A percentile compares a stretch with the other conserved stretches of the same genome.
These are phyloP conservation scores for Teleopsis dalmanni DNA, from an alignment of 1,140 invertebrate genomes.

Conservation along the genomic window DNA sequence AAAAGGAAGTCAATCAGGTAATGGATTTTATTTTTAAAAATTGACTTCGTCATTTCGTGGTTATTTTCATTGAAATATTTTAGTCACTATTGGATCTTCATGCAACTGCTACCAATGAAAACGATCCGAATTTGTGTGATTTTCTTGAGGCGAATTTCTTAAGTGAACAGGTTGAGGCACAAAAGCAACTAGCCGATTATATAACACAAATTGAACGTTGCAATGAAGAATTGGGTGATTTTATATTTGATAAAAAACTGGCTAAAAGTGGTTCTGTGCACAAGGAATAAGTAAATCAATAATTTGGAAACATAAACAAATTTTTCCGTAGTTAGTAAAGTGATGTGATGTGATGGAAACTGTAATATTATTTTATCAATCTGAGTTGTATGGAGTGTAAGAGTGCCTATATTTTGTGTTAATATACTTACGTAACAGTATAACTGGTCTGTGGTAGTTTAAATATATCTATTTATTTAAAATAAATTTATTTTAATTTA, in stretches of 20 bases:
- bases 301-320: too few species aligned
- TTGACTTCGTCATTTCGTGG: neutral
- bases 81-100: slow-evolving; percentile 63
- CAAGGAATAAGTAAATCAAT: too few species aligned
- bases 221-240: slow-evolving; percentile 65
- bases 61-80: slow-evolving; percentile 17
- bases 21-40: slow-evolving; percentile 5
- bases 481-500: too few species aligned
- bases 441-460: too few species aligned
- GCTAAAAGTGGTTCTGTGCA: too few species aligned
- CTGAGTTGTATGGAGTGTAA: too few species aligned
- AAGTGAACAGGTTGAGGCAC: slow-evolving; percentile 68
- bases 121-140: slow-evolving; percentile 64
- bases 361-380: too few species aligned
- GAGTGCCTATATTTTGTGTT: too few species aligned
- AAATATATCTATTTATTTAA: too few species aligned
- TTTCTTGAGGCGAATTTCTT: slow-evolving; percentile 66
- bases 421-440: too few species aligned
- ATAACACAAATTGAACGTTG: slow-evolving; percentile 64
- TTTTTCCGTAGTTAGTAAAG: too few species aligned
- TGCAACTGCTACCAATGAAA: slow-evolving; percentile 53
- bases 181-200: slow-evolving; percentile 64
- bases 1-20: slow-evolving; percentile 70
- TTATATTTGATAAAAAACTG: slow-evolving; percentile 63
- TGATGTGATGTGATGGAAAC: too few species aligned